Evolutionary conservation across 35 echinoderm and acorn worm genomes (phyloP).

Genomic region (Ptychodera flava): DNA sequence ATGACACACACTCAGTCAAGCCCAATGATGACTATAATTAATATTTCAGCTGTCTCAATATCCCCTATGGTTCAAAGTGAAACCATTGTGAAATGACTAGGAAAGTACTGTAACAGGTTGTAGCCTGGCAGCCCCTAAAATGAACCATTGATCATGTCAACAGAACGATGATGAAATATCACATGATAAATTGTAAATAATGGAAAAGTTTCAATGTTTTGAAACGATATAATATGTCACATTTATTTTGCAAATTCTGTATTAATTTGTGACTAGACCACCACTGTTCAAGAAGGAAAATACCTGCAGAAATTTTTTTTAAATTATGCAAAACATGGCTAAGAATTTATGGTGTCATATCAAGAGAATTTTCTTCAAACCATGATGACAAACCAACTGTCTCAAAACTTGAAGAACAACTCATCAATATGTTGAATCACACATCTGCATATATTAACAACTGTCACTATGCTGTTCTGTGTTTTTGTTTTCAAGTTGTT

Average conservation of each 20-base stretch:
- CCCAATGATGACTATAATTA: background rate
- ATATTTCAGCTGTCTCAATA: background rate
- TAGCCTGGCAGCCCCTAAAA: too few relatives aligned
- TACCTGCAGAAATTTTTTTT: too few relatives aligned
- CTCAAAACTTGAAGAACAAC: background rate
- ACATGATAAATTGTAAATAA: too few relatives aligned
- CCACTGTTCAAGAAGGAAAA: too few relatives aligned
- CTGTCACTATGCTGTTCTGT: background rate
- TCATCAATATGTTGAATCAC: background rate
- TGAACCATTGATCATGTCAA: too few relatives aligned
- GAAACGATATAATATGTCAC: too few relatives aligned
- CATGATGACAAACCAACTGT: background rate
- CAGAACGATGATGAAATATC: too few relatives aligned
- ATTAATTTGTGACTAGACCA: too few relatives aligned
- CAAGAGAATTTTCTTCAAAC: background rate
- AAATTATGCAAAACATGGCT: too few relatives aligned
- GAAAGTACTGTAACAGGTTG: background rate
- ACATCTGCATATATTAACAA: background rate
- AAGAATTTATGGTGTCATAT: background rate
- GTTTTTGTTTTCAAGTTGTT: too few relatives aligned
- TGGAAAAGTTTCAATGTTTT: too few relatives aligned
- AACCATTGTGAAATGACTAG: background rate
- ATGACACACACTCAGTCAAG: background rate
- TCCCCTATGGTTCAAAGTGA: background rate
- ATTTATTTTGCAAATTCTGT: too few relatives aligned